These are phyloP conservation scores for Cygnus olor DNA, from an alignment of 2,797 vertebrate species.

Conservation along the genomic window DNA sequence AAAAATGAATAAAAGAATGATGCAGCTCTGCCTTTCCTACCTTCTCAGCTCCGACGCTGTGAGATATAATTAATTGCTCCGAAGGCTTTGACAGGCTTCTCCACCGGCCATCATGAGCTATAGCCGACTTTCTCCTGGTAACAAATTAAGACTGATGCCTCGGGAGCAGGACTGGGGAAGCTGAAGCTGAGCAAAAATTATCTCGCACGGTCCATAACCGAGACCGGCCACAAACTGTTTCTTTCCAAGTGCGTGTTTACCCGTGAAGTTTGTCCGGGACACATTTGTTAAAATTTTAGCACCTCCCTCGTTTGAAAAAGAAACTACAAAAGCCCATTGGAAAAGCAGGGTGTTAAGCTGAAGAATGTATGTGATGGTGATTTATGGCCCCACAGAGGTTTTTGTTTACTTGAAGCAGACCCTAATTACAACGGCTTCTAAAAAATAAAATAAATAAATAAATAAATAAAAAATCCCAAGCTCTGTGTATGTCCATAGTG, in stretches of 20 bases:
- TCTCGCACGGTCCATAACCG: not conserved
- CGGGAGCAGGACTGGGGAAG: not conserved
- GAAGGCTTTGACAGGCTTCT: constrained; percentile 78
- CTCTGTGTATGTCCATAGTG: not conserved
- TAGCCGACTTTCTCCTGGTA: constrained; percentile 63
- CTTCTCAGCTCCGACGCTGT: not conserved
- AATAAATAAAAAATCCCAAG: not conserved
- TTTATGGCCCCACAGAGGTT: constrained; percentile 86
- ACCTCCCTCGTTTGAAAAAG: constrained; percentile 76
- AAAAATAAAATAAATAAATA: too few species aligned
- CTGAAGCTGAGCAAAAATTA: not conserved
- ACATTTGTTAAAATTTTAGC: constrained; percentile 69
- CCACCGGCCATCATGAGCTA: constrained; percentile 71
- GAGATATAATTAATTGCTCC: constrained; percentile 49
- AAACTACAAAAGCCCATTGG: constrained; percentile 77
- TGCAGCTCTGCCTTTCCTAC: constrained; percentile 79
- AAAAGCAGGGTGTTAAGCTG: constrained; percentile 80
- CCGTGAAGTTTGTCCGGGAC: not conserved
- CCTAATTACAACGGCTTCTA: constrained; percentile 40
- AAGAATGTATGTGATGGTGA: constrained; percentile 84
- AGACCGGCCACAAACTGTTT: not conserved
- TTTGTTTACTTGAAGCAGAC: constrained; percentile 82
- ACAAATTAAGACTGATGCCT: constrained; percentile 67
- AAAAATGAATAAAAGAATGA: not conserved
- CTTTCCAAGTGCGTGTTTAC: not conserved